Conservation (phyloP, 2,888 invertebrate species). For the Cantharis rufa region DNA sequence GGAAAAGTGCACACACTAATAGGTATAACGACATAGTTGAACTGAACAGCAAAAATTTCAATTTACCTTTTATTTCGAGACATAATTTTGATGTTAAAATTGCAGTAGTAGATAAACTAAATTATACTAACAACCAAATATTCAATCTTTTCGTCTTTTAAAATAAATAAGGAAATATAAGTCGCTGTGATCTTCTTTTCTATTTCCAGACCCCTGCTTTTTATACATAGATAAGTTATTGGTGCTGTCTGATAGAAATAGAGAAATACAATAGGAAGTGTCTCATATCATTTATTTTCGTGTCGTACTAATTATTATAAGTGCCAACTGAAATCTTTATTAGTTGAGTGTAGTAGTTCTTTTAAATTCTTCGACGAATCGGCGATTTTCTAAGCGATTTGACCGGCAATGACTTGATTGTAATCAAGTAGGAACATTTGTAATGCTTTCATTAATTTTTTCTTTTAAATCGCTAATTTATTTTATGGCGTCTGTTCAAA, state of each 20-base stretch:
- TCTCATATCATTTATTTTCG: background rate
- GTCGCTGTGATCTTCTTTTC: background rate
- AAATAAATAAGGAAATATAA: background rate
- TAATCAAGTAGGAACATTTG: background rate
- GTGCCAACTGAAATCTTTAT: background rate
- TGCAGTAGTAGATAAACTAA: background rate
- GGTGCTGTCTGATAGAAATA: background rate
- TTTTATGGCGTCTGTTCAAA: slow-evolving; percentile 6
- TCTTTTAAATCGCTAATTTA: slow-evolving; percentile 11
- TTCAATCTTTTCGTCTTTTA: no score
- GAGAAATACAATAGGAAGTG: background rate
- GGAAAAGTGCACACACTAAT: background rate
- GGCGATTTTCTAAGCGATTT: no score
- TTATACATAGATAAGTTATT: background rate
- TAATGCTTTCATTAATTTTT: background rate
- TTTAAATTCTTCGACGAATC: background rate
- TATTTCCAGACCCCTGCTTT: background rate
- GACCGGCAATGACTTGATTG: background rate
- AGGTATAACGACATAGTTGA: background rate
- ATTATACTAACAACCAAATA: background rate
- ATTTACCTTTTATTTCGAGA: background rate
- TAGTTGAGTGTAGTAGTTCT: background rate
- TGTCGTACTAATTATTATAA: background rate
- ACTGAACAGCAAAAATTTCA: background rate
- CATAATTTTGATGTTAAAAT: background rate